phyloP scores from a whole-genome alignment of 2,797 vertebrate species.

The Lateolabrax maculatus region DNA sequence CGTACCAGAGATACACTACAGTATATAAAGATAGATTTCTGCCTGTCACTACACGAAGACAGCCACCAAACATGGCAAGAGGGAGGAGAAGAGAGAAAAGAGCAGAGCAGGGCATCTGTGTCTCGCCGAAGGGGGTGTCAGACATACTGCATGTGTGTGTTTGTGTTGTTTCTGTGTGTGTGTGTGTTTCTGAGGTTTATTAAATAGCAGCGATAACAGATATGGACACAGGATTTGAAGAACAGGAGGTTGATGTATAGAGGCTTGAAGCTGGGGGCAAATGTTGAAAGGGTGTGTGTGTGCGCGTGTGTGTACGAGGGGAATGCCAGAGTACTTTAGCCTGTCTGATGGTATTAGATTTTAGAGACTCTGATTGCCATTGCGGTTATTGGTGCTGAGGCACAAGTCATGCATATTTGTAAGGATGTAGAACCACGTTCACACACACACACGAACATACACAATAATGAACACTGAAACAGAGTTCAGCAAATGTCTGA shows the following conservation, averaged over 20 bases:
- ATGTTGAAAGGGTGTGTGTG: slow-evolving; percentile 9
- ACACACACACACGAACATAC: not conserved
- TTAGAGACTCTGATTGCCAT: slow-evolving; percentile 19
- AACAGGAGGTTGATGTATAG: slow-evolving; percentile 18
- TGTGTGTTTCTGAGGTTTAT: slow-evolving; percentile 27
- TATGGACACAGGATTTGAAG: slow-evolving; percentile 29
- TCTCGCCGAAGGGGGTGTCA: slow-evolving; percentile 63
- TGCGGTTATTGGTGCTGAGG: not conserved
- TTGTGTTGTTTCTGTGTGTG: slow-evolving; percentile 4
- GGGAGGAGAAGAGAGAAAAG: slow-evolving; percentile 64
- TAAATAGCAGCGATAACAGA: slow-evolving; percentile 37
- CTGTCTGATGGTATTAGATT: slow-evolving; percentile 26
- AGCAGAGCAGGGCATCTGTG: slow-evolving; percentile 67
- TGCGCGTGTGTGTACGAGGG: not conserved
- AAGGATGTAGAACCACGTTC: not conserved
- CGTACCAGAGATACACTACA: slow-evolving; percentile 7
- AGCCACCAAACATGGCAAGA: slow-evolving; percentile 50
- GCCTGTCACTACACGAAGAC: slow-evolving; percentile 65
- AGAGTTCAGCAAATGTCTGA: not conserved
- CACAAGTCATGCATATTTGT: slow-evolving; percentile 5
- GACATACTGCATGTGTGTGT: slow-evolving; percentile 38
- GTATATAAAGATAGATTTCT: slow-evolving; percentile 52
- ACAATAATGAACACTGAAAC: not conserved
- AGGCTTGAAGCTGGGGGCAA: slow-evolving; percentile 19
- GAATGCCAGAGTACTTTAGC: slow-evolving; percentile 2